phyloP scores from a whole-genome alignment of 2,113 vertebrate genomes.

The Hypomesus transpacificus region DNA sequence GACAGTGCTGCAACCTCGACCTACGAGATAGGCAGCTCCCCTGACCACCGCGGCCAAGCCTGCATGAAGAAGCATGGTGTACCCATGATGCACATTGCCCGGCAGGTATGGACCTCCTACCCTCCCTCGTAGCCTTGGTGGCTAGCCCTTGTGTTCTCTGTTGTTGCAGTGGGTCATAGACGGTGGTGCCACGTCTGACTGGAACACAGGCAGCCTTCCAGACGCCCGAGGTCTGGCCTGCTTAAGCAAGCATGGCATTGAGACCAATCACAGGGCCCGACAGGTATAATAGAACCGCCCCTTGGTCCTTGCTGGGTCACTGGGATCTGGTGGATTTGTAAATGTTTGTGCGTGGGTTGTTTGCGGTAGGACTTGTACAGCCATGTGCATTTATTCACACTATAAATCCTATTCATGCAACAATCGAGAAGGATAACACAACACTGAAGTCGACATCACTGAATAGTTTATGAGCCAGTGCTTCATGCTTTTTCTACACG shows the following conservation, averaged over 20 bases:
- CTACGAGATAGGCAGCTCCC: constrained; percentile 93
- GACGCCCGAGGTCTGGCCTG: constrained; percentile 88
- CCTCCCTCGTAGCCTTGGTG: constrained; percentile 36
- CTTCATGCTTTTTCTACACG: no score
- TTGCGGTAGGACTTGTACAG: neutral
- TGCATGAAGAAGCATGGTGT: constrained; percentile 91
- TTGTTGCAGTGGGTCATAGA: constrained; percentile 97
- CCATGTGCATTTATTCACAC: neutral
- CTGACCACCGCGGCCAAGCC: constrained; percentile 88
- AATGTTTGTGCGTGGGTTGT: constrained; percentile 11
- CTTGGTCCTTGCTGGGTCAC: constrained; percentile 11
- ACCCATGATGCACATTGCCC: constrained; percentile 86
- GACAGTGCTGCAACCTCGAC: constrained; percentile 97
- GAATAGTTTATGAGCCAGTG: no score
- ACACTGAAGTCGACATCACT: no score
- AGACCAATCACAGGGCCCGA: constrained; percentile 88
- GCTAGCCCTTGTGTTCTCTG: constrained; percentile 79
- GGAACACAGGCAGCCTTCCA: constrained; percentile 89
- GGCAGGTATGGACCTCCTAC: constrained; percentile 83
- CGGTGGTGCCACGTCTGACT: constrained; percentile 93
- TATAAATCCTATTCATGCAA: neutral
- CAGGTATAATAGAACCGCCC: constrained; percentile 81
- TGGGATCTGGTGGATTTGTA: neutral
- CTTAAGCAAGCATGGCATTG: constrained; percentile 86
- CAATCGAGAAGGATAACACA: neutral